A percentile compares a stretch with the other conserved stretches of the same genome.
Evolutionary conservation across 1,140 invertebrate species (phyloP).

Genomic region (Aethina tumida): DNA sequence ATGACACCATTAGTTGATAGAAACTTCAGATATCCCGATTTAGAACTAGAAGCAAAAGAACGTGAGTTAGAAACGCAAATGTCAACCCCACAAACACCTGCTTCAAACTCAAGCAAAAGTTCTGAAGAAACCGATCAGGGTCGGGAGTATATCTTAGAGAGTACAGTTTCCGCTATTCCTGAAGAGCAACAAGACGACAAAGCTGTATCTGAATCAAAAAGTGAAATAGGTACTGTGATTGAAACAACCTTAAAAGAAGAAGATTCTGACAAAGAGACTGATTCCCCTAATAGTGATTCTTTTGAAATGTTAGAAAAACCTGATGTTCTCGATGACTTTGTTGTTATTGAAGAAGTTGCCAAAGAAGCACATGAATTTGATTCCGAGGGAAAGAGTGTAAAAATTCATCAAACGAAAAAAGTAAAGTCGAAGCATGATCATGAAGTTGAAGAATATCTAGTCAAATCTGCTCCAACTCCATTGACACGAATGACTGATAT

Average conservation of each 20-base stretch:
- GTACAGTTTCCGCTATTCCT: conserved; percentile 43
- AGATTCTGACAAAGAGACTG: conserved; percentile 45
- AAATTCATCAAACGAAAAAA: conserved; percentile 43
- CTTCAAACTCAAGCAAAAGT: conserved; percentile 50
- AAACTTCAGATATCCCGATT: conserved; percentile 42
- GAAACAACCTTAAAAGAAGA: conserved; percentile 41
- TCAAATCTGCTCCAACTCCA: conserved; percentile 49
- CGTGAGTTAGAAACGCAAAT: conserved; percentile 10
- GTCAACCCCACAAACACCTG: conserved; percentile 39
- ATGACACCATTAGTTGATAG: conserved; percentile 40
- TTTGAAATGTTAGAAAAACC: conserved; percentile 82
- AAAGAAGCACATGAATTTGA: conserved; percentile 73
- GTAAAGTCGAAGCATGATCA: conserved; percentile 52
- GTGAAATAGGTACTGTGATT: conserved; percentile 41
- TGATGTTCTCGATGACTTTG: conserved; percentile 75
- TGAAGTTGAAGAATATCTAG: conserved; percentile 63
- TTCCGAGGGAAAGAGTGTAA: conserved; percentile 67
- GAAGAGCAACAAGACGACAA: conserved; percentile 40
- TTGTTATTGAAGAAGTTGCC: conserved; percentile 76
- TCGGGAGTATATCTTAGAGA: conserved; percentile 45
- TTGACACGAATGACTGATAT: conserved; percentile 43
- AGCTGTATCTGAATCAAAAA: conserved; percentile 40
- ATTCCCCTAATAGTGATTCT: conserved; percentile 78
- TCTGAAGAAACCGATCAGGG: conserved; percentile 54
- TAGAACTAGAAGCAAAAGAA: conserved; percentile 38